Base-by-base conservation (phyloP, 2,888 invertebrate genomes). In the Leptinotarsa tumamoca region DNA sequence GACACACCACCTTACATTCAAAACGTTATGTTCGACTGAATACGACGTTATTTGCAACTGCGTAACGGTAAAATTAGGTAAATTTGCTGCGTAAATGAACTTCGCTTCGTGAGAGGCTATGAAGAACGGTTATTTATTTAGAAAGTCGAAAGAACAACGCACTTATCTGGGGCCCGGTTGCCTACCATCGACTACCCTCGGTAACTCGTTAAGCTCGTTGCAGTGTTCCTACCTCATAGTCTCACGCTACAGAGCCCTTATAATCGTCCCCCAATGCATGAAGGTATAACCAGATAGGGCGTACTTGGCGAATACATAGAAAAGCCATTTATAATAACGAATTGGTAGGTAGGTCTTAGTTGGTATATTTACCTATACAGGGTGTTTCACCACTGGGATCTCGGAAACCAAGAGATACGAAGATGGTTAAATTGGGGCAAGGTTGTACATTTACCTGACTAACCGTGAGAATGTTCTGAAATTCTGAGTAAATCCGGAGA, bases 161-260 rank as follows among this genome's bases (percentile, higher is more conserved):
- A 23, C 58, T 58, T 23, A 23, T 58, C 4, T 14, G 23, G 23
- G 58, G 14, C 58, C 23, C 58, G 58, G 14, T 23, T 21, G 21
- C 23, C 21, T 23, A 58, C 58, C 58, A 58, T 58, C 58, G 58
- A 58, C 58, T 58, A 58, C 58, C 58, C 58, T 58, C 58, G 21
- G 15, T 23, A 23, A 14, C 23, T 58, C 23, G 17, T 18, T 18
- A 10, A 43, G 10, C 43, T 43, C 43, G 43, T 43, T 43, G 43
- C 43, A 10, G 54, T 54, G 54, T 54, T 54, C n/a, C 18, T 18
- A 10, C 43, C 43, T 10, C 54, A 13, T 18, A 54, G 18, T 54
- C 54, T 54, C 18, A 18, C 13, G 0, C 21, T 15, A 14, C 14
- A 21, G 58, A 13, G 15, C 58, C 23, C 58, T 58, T 23, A 58